Evolutionary conservation across 2,888 invertebrate species (phyloP).

Genomic region (Sisyra terminalis): DNA sequence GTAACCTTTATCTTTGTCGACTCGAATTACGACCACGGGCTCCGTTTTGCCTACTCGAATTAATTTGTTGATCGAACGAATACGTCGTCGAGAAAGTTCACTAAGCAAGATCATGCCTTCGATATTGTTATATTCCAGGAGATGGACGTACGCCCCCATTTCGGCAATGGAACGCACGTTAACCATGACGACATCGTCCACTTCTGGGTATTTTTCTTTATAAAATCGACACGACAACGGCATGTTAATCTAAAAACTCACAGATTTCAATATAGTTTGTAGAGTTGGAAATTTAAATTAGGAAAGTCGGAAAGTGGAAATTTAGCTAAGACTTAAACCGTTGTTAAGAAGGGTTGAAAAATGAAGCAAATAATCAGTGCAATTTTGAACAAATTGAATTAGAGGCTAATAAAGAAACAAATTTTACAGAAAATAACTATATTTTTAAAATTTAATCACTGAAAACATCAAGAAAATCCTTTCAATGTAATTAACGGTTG

Average conservation of each 20-base stretch:
- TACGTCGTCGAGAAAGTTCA: constrained; percentile 94
- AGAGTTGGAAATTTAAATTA: constrained; percentile 2
- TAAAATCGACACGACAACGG: constrained; percentile 93
- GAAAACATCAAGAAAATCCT: neutral
- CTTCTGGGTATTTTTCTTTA: constrained; percentile 91
- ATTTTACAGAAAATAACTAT: neutral
- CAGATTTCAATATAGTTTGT: no score
- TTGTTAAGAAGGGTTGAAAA: neutral
- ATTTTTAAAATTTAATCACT: neutral
- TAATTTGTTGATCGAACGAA: constrained; percentile 97
- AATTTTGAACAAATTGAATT: neutral
- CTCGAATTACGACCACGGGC: constrained; percentile 97
- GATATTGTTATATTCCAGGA: constrained; percentile 96
- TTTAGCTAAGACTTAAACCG: neutral
- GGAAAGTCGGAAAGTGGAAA: neutral
- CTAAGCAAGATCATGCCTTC: constrained; percentile 99
- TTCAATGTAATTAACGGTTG: no score
- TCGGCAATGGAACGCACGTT: constrained; percentile 96
- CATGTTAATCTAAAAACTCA: constrained; percentile 35
- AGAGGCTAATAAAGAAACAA: neutral
- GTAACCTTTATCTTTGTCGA: constrained; percentile 99
- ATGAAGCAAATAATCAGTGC: no score
- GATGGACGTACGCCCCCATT: constrained; percentile 98
- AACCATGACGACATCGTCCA: constrained; percentile 99
- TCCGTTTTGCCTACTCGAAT: constrained; percentile 97